A percentile compares a stretch with the other conserved stretches of the same genome.
Evolutionary conservation across 2,888 invertebrate genomes (phyloP).

Genomic region (Allolobophora icterica): DNA sequence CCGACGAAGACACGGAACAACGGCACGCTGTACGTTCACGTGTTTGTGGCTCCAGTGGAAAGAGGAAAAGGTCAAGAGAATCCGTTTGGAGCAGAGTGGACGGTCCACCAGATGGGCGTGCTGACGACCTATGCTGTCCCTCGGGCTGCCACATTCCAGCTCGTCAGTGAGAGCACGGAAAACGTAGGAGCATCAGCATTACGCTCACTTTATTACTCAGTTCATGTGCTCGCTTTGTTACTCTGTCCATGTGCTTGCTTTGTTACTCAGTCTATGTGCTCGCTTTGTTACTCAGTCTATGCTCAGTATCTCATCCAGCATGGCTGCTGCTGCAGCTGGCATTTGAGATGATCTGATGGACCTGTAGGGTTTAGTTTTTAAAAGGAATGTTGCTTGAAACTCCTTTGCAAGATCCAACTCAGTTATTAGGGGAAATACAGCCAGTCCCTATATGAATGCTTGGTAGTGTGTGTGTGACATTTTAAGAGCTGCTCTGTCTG

Average conservation of each 20-base stretch:
- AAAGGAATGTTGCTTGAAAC: too few species aligned
- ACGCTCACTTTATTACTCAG: neutral
- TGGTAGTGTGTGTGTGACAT: neutral
- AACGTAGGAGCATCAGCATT: neutral
- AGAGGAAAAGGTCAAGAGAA: neutral
- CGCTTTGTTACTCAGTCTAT: too few species aligned
- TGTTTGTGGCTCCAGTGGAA: slow-evolving; percentile 69
- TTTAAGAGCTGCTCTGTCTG: too few species aligned
- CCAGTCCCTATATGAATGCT: too few species aligned
- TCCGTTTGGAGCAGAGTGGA: slow-evolving; percentile 24
- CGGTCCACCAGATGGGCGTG: slow-evolving; percentile 70
- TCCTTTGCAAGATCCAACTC: too few species aligned
- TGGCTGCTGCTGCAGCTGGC: too few species aligned
- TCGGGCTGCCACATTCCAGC: slow-evolving; percentile 71
- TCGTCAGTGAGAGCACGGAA: slow-evolving; percentile 57
- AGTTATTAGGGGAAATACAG: too few species aligned
- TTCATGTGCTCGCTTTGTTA: too few species aligned
- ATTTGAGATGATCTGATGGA: too few species aligned
- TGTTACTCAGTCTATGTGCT: too few species aligned
- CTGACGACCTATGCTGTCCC: slow-evolving; percentile 80
- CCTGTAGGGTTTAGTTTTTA: too few species aligned
- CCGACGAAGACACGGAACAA: slow-evolving; percentile 80
- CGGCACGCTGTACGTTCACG: slow-evolving; percentile 82
- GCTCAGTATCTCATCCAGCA: too few species aligned
- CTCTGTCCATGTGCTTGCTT: neutral